Conservation (phyloP, 92 coral and sea anemone genomes). For the Phymanthus crucifer region DNA sequence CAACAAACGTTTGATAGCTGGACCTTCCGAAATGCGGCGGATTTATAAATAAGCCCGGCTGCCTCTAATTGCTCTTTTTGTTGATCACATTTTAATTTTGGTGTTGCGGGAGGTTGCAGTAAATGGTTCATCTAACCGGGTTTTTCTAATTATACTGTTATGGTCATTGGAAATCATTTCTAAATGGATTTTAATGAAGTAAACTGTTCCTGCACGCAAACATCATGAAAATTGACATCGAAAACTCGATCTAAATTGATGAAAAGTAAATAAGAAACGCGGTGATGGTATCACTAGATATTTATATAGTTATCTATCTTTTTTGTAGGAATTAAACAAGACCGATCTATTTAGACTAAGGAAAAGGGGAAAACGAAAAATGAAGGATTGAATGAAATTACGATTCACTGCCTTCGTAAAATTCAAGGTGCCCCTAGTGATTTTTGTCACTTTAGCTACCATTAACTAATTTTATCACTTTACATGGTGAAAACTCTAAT, state of each 20-base stretch:
- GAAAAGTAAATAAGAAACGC: background rate
- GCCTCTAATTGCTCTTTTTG: conserved; percentile 3
- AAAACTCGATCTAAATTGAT: background rate
- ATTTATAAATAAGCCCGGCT: conserved; percentile 3
- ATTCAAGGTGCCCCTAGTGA: no score
- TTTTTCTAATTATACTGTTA: conserved; percentile 1
- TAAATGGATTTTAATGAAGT: conserved; percentile 9
- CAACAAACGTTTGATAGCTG: background rate
- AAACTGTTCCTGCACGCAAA: background rate
- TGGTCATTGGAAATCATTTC: background rate
- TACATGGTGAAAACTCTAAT: no score
- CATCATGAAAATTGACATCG: background rate
- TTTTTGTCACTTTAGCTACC: no score
- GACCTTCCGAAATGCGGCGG: background rate
- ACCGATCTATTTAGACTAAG: no score
- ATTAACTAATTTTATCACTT: no score
- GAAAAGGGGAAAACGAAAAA: no score
- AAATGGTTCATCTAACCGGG: conserved; percentile 2
- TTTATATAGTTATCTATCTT: no score
- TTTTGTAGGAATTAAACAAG: no score
- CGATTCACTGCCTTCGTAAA: no score
- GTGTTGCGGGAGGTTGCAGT: background rate
- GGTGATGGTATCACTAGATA: background rate
- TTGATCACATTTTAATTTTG: background rate
- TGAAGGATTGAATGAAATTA: no score